These are phyloP conservation scores for Diorhabda carinulata DNA, from an alignment of 1,140 invertebrate species.

Conservation along the genomic window DNA sequence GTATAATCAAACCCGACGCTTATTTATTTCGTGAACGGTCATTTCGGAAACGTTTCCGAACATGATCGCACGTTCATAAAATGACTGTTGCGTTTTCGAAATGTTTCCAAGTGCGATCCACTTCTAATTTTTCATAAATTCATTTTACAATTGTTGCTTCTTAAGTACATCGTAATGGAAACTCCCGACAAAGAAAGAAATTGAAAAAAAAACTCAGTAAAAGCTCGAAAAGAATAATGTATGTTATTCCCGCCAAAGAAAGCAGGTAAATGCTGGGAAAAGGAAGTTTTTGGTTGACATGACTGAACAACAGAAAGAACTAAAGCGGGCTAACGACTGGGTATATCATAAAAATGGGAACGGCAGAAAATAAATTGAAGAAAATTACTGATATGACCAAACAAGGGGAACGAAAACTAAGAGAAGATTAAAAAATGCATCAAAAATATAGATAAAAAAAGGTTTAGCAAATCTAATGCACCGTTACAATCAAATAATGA, in stretches of 20 bases:
- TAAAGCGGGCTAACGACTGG: not conserved
- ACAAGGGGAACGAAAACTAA: too few relatives aligned
- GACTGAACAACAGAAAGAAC: not conserved
- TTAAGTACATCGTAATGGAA: not conserved
- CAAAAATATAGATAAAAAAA: too few relatives aligned
- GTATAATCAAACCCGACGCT: too few relatives aligned
- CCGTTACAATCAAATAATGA: too few relatives aligned
- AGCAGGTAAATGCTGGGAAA: too few relatives aligned
- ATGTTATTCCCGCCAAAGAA: too few relatives aligned
- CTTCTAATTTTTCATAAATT: not conserved
- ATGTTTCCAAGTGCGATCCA: not conserved
- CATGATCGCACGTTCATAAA: not conserved
- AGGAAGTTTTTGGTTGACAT: not conserved
- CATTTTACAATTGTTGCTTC: not conserved
- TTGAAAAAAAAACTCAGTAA: not conserved
- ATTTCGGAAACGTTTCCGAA: constrained; percentile 3
- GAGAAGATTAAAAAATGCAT: too few relatives aligned
- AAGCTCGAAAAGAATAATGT: not conserved
- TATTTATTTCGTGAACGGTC: constrained; percentile 3
- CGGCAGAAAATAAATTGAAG: too few relatives aligned
- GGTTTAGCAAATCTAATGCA: too few relatives aligned
- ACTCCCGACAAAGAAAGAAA: not conserved
- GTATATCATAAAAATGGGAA: too few relatives aligned
- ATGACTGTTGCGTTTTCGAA: not conserved
- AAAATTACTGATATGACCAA: too few relatives aligned